Percentiles rank a stretch among this genome's conserved stretches.
These are phyloP conservation scores for Ectemnius cavifrons DNA, from an alignment of 2,888 invertebrate genomes.

Conservation along the genomic window DNA sequence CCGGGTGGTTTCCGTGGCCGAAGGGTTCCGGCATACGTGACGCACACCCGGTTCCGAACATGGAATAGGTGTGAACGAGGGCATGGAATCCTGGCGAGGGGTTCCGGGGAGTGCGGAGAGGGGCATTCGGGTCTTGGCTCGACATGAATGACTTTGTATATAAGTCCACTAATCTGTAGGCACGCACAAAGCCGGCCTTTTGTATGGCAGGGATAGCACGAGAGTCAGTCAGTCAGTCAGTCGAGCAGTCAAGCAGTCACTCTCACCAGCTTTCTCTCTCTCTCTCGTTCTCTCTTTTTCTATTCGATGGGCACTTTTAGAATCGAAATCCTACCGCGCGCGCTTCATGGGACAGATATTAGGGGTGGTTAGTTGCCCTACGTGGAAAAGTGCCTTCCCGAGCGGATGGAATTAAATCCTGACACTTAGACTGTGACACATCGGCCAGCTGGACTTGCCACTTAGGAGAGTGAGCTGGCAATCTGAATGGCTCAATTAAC, in stretches of 20 bases:
- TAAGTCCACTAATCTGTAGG: constrained; percentile 75
- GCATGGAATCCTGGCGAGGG: constrained; percentile 23
- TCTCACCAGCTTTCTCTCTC: constrained; percentile 21
- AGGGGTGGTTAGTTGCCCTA: constrained; percentile 43
- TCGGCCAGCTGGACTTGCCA: no score
- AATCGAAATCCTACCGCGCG: constrained; percentile 8
- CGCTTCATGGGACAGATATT: constrained; percentile 40
- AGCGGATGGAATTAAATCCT: constrained; percentile 24
- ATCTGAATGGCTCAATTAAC: no score
- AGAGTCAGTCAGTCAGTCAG: constrained; percentile 59
- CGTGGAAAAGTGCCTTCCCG: constrained; percentile 15
- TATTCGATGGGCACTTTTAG: not conserved
- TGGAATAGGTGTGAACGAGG: constrained; percentile 68
- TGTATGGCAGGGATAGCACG: constrained; percentile 44
- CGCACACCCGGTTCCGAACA: constrained; percentile 64
- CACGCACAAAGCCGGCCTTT: constrained; percentile 68
- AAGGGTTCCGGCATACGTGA: constrained; percentile 58
- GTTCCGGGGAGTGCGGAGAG: constrained; percentile 23
- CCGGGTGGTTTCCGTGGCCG: constrained; percentile 60
- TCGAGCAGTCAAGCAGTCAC: constrained; percentile 46
- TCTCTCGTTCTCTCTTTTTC: constrained; percentile 25
- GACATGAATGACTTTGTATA: constrained; percentile 68
- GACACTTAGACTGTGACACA: not conserved
- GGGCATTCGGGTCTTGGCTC: constrained; percentile 50
- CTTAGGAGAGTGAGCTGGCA: no score